Evolutionary conservation across 2,797 vertebrate genomes (phyloP), one percentile per base, ranked within the genome.

Genomic region (Crax fasciolata): DNA sequence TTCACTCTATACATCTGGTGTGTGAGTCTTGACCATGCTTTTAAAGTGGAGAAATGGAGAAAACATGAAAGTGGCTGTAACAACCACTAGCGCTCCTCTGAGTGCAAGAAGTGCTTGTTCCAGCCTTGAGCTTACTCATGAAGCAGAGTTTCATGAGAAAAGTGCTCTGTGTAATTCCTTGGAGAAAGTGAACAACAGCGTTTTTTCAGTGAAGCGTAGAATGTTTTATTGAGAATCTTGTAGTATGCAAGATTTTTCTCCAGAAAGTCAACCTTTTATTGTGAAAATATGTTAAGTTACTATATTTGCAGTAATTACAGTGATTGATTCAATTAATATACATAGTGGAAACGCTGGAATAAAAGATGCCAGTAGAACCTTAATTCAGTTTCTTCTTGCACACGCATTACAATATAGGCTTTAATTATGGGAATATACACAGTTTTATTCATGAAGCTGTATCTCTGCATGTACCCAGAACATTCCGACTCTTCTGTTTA

Each of bases 301-400:
- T 74, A 5, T 80, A 87, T 90, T 91, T 83, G 44, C 27, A 79
- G 57, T 38, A 89, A 94, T 87, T 84, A 55, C 14, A 54, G 41
- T 38, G 35, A 63, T 59, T 70, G 46, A 62, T 96, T 76, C 75
- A 73, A 59, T 66, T 66, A 54, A 84, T 75, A 39, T 28, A 11
- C 48, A 30, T n/a, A 89, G 91, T 58, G 11, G 27, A 80, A 87
- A 3, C 2, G 2, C 41, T 84, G 52, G 49, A 82, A 84, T 39
- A 82, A 67, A 82, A 87, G 55, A 79, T 52, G 38, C 44, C 30
- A 55, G 12, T 59, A 19, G 48, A 87, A 80, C 70, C 2, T 79
- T 65, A 66, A 73, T 80, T 84, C 89, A 5, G 4, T 75, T 51
- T 15, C 38, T 32, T 85, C 68, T 55, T 83, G 21, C 41, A 30